Base-by-base conservation (phyloP, 1,140 invertebrate genomes). In the Gonioctena quinquepunctata region DNA sequence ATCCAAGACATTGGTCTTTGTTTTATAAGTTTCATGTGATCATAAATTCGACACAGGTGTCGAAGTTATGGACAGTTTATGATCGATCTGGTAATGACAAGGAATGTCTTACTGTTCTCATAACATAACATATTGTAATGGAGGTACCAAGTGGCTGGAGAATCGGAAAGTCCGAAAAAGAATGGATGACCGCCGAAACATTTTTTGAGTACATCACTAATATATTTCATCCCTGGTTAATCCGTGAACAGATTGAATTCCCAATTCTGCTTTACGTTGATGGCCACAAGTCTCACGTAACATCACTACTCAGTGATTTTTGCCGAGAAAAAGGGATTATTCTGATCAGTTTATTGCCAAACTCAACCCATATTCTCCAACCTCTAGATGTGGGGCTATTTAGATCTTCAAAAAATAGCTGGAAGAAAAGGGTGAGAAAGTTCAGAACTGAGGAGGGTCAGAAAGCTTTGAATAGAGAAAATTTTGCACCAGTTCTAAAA, bases 121-220 rank as follows among this genome's bases (percentile, higher is more conserved):
- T n/a, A n/a, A n/a, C n/a, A n/a, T n/a, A n/a, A n/a, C n/a, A n/a
- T n/a, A n/a, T n/a, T n/a, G n/a, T n/a, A n/a, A n/a, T n/a, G n/a
- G n/a, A n/a, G n/a, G n/a, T n/a, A n/a, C n/a, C n/a, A n/a, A n/a
- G n/a, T n/a, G n/a, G n/a, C n/a, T n/a, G n/a, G n/a, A n/a, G n/a
- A n/a, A n/a, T n/a, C n/a, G n/a, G n/a, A n/a, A n/a, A n/a, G n/a
- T n/a, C n/a, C n/a, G n/a, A n/a, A n/a, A n/a, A n/a, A n/a, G n/a
- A n/a, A n/a, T 85, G 84, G 84, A 84, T 83, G 82, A 83, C 69
- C 8, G 67, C 52, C 21, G 75, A 78, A 70, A 74, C 76, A 1
- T 86, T 85, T 74, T 85, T 79, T 69, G 82, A 85, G 69, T 86
- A 81, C 62, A 75, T 85, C 8, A 64, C 75, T 11, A 82, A 84